Percentiles rank a stretch among this genome's conserved stretches.
Evolutionary conservation across 2,888 invertebrate species (phyloP).

Genomic region (Leptinotarsa peninsularis): DNA sequence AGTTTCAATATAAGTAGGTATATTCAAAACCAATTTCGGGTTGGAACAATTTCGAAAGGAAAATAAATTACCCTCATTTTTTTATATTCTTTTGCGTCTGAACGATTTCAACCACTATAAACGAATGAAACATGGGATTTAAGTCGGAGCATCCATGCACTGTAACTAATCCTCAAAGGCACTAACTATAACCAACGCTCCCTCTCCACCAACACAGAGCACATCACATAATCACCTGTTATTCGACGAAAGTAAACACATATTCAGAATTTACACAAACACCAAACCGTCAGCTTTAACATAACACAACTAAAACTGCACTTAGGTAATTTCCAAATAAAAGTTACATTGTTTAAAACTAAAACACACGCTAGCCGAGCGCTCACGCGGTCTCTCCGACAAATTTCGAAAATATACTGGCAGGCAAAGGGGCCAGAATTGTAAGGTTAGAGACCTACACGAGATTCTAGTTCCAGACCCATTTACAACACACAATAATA

Average conservation of each 20-base stretch:
- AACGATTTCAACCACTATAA: slow-evolving; percentile 12
- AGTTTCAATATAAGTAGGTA: background rate
- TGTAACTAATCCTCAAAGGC: slow-evolving; percentile 20
- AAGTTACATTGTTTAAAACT: slow-evolving; percentile 24
- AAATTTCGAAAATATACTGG: slow-evolving; percentile 53
- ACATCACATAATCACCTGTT: slow-evolving; percentile 51
- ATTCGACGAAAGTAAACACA: slow-evolving; percentile 52
- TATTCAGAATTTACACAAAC: slow-evolving; percentile 29
- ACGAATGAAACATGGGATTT: slow-evolving; percentile 4
- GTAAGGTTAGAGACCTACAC: slow-evolving; percentile 58
- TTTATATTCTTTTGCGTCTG: slow-evolving; percentile 8
- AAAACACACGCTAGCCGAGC: slow-evolving; percentile 35
- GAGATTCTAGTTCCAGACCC: slow-evolving; percentile 58
- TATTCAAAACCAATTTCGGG: background rate
- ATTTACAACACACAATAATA: slow-evolving; percentile 60
- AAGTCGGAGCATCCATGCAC: slow-evolving; percentile 8
- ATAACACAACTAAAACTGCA: slow-evolving; percentile 2
- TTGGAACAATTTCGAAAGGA: background rate
- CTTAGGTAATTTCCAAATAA: slow-evolving; percentile 20
- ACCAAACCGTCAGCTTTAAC: slow-evolving; percentile 7
- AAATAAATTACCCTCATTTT: slow-evolving; percentile 11
- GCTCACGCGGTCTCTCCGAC: slow-evolving; percentile 46
- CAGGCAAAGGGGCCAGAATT: slow-evolving; percentile 52
- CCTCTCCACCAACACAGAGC: slow-evolving; percentile 26
- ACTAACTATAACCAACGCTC: slow-evolving; percentile 21